These are phyloP conservation scores for Piaya cayana DNA, from an alignment of 2,113 vertebrate species.

Conservation along the genomic window DNA sequence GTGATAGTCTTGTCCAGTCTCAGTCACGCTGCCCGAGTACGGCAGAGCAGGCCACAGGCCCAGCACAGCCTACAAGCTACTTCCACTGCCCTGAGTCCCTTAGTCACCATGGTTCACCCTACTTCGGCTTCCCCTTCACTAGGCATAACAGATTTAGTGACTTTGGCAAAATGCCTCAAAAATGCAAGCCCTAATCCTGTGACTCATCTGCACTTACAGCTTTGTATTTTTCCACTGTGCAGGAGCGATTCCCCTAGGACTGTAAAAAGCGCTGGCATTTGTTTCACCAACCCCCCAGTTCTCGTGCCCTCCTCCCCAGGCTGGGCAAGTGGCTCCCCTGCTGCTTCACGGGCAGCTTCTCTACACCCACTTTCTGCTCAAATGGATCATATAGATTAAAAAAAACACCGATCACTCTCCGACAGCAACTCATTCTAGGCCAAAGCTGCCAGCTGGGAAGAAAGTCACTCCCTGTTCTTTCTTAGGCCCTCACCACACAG, in stretches of 20 bases:
- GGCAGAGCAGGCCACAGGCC: not conserved
- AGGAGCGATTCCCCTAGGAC: not conserved
- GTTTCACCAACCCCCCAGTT: not conserved
- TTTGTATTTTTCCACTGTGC: conserved; percentile 44
- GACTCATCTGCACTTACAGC: not conserved
- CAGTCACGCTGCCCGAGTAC: not conserved
- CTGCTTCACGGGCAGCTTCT: not conserved
- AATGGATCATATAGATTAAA: not conserved
- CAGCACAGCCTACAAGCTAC: not conserved
- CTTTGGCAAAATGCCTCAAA: conserved; percentile 41
- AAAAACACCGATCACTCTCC: not conserved
- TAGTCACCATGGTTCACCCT: not conserved
- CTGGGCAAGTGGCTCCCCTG: not conserved
- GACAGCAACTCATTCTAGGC: not conserved
- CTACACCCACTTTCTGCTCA: not conserved
- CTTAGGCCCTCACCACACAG: not conserved
- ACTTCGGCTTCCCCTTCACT: not conserved
- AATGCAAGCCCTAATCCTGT: conserved; percentile 31
- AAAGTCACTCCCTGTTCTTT: not conserved
- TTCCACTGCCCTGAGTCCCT: not conserved
- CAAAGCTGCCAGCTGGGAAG: not conserved
- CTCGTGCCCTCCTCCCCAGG: not conserved
- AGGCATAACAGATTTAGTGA: not conserved
- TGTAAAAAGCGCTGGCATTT: not conserved
- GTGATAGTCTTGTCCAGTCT: not conserved